Evolutionary conservation across 2,888 invertebrate species (phyloP).

Genomic region (Leptopterna dolabrata): DNA sequence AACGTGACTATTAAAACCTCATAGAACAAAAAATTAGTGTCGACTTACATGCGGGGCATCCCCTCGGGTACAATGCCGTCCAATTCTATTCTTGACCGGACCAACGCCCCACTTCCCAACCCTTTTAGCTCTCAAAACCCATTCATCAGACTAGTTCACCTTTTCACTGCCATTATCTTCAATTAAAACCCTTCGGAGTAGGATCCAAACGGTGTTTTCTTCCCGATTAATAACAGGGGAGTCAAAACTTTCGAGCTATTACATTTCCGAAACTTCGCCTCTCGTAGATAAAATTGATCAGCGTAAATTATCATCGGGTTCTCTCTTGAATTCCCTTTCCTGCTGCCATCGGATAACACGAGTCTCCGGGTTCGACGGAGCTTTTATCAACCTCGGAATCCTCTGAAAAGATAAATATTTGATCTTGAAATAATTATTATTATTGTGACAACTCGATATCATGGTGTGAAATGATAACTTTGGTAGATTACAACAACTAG

Average conservation of each 20-base stretch:
- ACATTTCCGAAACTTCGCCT: not conserved
- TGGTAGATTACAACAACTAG: too few species aligned
- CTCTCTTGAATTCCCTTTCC: not conserved
- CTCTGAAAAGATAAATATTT: not conserved
- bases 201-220: not conserved
- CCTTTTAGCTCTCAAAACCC: not conserved
- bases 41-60: not conserved
- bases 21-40: not conserved
- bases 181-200: not conserved
- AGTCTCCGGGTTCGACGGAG: not conserved
- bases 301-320: not conserved
- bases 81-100: not conserved
- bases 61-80: not conserved
- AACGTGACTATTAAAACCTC: slow-evolving; percentile 16
- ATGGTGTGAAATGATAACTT: not conserved
- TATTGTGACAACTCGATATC: not conserved
- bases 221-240: slow-evolving; percentile 18
- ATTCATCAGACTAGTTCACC: not conserved
- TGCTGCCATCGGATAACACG: not conserved
- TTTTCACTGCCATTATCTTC: not conserved
- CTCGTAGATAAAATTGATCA: not conserved
- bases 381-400: not conserved
- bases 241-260: not conserved
- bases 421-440: not conserved
- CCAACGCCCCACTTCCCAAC: not conserved